phyloP scores from a whole-genome alignment of 2,888 invertebrate species.

The Girardia tigrina region DNA sequence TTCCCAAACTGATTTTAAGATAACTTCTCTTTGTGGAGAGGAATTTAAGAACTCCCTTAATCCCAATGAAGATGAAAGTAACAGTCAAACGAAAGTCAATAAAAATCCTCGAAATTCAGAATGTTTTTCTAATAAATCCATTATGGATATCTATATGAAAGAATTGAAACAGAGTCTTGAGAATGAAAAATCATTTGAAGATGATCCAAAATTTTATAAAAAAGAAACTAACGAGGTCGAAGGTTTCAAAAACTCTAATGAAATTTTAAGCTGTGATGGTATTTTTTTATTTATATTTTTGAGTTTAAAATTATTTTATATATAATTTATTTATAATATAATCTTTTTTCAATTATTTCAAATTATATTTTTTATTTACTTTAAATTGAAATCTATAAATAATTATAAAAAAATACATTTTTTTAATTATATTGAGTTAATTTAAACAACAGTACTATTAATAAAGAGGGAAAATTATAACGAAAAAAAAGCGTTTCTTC shows the following conservation, averaged over 20 bases:
- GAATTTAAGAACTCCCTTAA: neutral
- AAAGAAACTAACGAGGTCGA: neutral
- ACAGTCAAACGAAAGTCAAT: neutral
- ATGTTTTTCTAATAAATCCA: neutral
- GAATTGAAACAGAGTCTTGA: neutral
- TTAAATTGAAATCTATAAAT: too few relatives aligned
- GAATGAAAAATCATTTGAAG: neutral
- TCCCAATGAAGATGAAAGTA: neutral
- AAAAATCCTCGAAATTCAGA: neutral
- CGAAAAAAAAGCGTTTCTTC: too few relatives aligned
- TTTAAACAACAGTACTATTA: too few relatives aligned
- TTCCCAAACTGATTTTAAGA: neutral
- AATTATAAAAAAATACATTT: too few relatives aligned
- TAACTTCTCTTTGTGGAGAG: neutral
- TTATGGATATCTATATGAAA: neutral
- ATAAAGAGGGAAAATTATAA: too few relatives aligned
- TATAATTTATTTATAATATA: too few relatives aligned
- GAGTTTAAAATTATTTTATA: too few relatives aligned
- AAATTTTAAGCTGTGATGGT: slow-evolving; percentile 9
- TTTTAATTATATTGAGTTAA: too few relatives aligned
- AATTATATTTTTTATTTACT: too few relatives aligned
- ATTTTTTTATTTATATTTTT: too few relatives aligned
- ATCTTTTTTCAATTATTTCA: too few relatives aligned
- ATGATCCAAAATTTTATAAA: neutral
- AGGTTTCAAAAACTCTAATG: neutral